Evolutionary conservation across 2,888 invertebrate species (phyloP).

Genomic region (Drosophila neoperkinsi): DNA sequence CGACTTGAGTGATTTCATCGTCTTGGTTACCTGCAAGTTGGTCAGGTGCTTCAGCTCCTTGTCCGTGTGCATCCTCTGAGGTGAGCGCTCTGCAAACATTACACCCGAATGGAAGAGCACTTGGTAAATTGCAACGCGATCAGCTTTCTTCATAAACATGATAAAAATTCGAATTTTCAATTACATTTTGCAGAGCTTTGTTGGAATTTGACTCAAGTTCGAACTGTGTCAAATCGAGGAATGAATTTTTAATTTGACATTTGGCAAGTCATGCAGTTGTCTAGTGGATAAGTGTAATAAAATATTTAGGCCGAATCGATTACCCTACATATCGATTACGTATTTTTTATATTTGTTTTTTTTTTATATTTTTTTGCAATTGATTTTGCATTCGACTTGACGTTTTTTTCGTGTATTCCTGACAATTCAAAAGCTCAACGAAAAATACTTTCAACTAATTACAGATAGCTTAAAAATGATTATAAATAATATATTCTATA

Average conservation of each 20-base stretch:
- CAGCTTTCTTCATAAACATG: slow-evolving; percentile 41
- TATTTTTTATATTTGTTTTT: not conserved
- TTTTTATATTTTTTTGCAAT: not conserved
- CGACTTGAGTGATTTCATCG: slow-evolving; percentile 41
- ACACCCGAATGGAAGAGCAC: slow-evolving; percentile 42
- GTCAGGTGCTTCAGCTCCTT: slow-evolving; percentile 29
- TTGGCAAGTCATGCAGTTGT: not conserved
- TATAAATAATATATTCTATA: not conserved
- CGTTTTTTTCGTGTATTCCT: not conserved
- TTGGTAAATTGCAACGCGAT: slow-evolving; percentile 35
- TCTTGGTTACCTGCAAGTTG: slow-evolving; percentile 46
- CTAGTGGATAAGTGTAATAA: slow-evolving; percentile 19
- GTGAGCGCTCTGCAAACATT: slow-evolving; percentile 37
- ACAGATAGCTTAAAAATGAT: not conserved
- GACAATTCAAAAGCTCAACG: not conserved
- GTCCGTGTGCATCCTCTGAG: slow-evolving; percentile 31
- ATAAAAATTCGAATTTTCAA: not conserved
- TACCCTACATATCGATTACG: not conserved
- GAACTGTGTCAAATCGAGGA: not conserved
- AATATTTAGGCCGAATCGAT: not conserved
- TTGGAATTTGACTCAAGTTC: not conserved
- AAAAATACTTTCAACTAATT: not conserved
- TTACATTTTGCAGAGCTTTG: not conserved
- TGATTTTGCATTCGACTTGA: not conserved
- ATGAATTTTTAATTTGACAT: not conserved